Evolutionary conservation across 2,113 vertebrate species (phyloP).

Genomic region (Amblyopsis rosae): DNA sequence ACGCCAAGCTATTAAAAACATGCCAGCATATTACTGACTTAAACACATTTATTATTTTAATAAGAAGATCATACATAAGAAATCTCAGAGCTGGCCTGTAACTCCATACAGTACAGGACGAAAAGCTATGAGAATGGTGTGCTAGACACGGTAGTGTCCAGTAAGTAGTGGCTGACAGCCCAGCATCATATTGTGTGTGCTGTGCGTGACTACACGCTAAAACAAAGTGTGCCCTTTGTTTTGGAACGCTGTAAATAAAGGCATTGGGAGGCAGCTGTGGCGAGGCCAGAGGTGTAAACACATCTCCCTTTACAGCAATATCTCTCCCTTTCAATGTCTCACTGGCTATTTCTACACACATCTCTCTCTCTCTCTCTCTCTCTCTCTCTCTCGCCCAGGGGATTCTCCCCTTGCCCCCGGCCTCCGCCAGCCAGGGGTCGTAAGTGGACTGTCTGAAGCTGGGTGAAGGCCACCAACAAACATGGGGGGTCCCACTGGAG

Average conservation of each 20-base stretch:
- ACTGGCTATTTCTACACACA: neutral
- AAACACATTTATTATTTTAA: too few relatives aligned
- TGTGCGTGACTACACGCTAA: conserved; percentile 34
- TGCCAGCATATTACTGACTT: too few relatives aligned
- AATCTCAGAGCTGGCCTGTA: too few relatives aligned
- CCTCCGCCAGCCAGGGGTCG: conserved; percentile 34
- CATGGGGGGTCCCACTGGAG: conserved; percentile 37
- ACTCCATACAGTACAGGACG: too few relatives aligned
- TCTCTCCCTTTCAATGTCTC: conserved; percentile 39
- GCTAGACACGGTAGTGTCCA: neutral
- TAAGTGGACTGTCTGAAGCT: conserved; percentile 51
- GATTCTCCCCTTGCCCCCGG: conserved; percentile 1
- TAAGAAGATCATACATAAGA: too few relatives aligned
- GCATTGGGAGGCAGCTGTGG: conserved; percentile 14
- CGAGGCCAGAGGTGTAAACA: conserved; percentile 33
- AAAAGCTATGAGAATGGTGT: conserved; percentile 6
- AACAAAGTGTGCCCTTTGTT: conserved; percentile 31
- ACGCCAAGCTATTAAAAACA: too few relatives aligned
- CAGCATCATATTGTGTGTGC: neutral
- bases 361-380: neutral
- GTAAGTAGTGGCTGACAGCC: neutral
- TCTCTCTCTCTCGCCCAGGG: conserved; percentile 25
- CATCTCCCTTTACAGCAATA: conserved; percentile 34
- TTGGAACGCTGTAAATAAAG: conserved; percentile 48
- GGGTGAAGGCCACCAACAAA: neutral